Evolutionary conservation across 2,113 vertebrate species (phyloP).

Genomic region (Rhodinocichla rosea): DNA sequence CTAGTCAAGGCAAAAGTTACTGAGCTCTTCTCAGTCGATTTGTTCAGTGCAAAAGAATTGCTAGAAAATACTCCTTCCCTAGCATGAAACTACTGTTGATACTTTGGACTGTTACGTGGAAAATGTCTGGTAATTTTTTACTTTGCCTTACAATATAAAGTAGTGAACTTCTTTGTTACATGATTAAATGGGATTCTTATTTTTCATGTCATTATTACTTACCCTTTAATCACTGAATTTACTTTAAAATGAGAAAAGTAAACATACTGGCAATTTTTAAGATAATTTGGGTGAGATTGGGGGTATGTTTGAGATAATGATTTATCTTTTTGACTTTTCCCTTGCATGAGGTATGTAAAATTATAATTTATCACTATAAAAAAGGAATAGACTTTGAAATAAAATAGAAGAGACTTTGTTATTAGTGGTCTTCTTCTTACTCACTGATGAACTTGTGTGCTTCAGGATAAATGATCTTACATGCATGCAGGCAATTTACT

Average conservation of each 20-base stretch:
- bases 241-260: neutral
- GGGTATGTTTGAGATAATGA: neutral
- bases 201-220: neutral
- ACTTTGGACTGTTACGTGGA: neutral
- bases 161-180: neutral
- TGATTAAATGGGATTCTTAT: neutral
- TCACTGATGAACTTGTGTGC: neutral
- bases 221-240: neutral
- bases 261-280: neutral
- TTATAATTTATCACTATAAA: neutral
- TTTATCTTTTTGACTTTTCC: neutral
- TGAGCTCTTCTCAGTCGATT: neutral
- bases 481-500: neutral
- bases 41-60: neutral
- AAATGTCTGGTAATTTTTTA: neutral
- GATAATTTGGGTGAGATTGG: neutral
- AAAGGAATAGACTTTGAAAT: neutral
- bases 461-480: neutral
- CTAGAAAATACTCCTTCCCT: neutral
- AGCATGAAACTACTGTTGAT: neutral
- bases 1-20: neutral
- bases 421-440: neutral
- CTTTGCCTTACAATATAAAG: neutral
- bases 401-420: neutral
- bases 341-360: neutral